Conservation (phyloP, 2,113 vertebrate genomes). For the Microcebus ravelobensis region DNA sequence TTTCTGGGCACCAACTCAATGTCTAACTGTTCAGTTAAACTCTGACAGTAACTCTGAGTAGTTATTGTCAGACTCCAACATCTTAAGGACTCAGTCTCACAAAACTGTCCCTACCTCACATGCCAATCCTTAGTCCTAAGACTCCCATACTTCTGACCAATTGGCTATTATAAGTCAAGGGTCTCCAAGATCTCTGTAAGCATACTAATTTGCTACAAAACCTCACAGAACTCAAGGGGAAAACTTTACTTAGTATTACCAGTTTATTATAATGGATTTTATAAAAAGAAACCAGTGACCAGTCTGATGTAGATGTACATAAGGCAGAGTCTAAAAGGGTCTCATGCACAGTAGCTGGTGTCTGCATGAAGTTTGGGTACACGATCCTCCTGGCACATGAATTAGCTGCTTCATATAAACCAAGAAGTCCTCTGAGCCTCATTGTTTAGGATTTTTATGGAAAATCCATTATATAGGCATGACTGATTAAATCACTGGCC, state of each 20-base stretch:
- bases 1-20: too few relatives aligned
- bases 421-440: neutral
- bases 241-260: neutral
- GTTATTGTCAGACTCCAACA: too few relatives aligned
- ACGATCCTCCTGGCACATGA: neutral
- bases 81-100: neutral
- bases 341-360: neutral
- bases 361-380: neutral
- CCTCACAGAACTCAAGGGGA: neutral
- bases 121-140: too few relatives aligned
- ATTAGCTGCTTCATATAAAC: too few relatives aligned
- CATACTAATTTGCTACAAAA: too few relatives aligned
- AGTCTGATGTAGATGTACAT: neutral
- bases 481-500: too few relatives aligned
- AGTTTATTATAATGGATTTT: neutral
- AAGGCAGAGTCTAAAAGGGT: neutral
- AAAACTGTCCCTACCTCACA: neutral
- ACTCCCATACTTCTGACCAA: neutral
- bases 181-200: neutral
- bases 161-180: neutral
- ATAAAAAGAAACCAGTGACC: neutral
- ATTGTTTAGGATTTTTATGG: too few relatives aligned
- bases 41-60: too few relatives aligned
- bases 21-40: too few relatives aligned
- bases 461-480: too few relatives aligned